Evolutionary conservation across 2,113 vertebrate genomes (phyloP).

Genomic region (Muntiacus reevesi): DNA sequence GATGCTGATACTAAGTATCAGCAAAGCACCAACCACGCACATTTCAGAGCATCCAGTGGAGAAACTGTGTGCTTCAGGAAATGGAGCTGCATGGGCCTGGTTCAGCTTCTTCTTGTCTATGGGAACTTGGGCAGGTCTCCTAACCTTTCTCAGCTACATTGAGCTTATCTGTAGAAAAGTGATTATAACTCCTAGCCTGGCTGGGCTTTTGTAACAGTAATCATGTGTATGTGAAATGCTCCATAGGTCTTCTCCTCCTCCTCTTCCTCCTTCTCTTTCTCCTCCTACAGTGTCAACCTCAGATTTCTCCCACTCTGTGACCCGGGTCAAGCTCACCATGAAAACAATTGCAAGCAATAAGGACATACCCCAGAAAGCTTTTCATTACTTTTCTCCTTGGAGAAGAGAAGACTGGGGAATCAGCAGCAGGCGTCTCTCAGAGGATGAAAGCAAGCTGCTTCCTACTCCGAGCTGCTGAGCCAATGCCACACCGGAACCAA

Average conservation of each 20-base stretch:
- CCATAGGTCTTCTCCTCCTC: not conserved
- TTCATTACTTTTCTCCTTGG: not conserved
- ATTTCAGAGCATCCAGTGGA: not conserved
- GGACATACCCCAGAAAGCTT: not conserved
- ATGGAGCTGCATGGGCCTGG: fast-evolving
- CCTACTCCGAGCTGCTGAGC: fast-evolving
- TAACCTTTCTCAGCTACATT: fast-evolving
- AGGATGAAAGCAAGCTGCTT: not conserved
- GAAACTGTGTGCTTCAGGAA: not conserved
- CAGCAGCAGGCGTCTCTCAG: not conserved
- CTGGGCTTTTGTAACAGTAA: not conserved
- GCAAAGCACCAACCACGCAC: not conserved
- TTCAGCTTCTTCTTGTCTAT: not conserved
- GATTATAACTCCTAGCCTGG: not conserved
- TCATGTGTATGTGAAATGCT: fast-evolving
- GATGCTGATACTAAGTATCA: not conserved
- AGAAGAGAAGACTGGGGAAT: not conserved
- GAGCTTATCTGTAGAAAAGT: not conserved
- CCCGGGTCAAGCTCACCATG: not conserved
- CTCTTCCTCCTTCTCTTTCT: not conserved
- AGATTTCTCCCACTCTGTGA: not conserved
- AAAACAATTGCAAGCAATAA: not conserved
- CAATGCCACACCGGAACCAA: fast-evolving
- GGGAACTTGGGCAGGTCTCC: not conserved
- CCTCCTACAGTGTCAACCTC: not conserved